These are phyloP conservation scores for Martes flavigula DNA, from an alignment of 2,797 vertebrate species.

Conservation along the genomic window DNA sequence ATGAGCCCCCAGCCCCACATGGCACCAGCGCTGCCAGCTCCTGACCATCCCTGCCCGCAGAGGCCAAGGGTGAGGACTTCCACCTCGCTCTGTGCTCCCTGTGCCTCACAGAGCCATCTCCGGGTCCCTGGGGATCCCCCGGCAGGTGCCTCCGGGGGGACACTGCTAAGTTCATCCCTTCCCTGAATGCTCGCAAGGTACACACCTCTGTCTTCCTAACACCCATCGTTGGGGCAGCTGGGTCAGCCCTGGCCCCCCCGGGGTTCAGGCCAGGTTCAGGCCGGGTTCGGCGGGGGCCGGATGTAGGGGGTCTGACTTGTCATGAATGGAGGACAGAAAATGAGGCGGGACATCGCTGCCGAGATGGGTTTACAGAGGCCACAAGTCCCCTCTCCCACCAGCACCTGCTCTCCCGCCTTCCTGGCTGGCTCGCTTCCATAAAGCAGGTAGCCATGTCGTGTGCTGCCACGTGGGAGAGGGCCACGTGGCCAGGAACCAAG, in stretches of 20 bases:
- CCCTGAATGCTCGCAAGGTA: not conserved
- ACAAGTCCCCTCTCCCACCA: not conserved
- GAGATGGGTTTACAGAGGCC: not conserved
- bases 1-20: not conserved
- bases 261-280: fast-evolving
- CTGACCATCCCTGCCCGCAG: not conserved
- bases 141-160: not conserved
- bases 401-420: fast-evolving
- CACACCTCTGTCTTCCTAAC: fast-evolving
- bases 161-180: not conserved
- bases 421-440: not conserved
- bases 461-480: not conserved
- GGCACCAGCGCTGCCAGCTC: not conserved
- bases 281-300: not conserved
- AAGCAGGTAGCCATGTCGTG: fast-evolving
- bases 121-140: fast-evolving
- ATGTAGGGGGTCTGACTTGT: fast-evolving
- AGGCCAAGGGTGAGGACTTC: not conserved
- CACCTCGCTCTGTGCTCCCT: fast-evolving
- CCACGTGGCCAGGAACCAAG: not conserved
- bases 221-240: not conserved
- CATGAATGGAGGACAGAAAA: too few relatives aligned
- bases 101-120: not conserved
- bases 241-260: not conserved
- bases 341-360: fast-evolving